phyloP scores from a whole-genome alignment of 1,140 invertebrate species.

The Nixonia krombeini region DNA sequence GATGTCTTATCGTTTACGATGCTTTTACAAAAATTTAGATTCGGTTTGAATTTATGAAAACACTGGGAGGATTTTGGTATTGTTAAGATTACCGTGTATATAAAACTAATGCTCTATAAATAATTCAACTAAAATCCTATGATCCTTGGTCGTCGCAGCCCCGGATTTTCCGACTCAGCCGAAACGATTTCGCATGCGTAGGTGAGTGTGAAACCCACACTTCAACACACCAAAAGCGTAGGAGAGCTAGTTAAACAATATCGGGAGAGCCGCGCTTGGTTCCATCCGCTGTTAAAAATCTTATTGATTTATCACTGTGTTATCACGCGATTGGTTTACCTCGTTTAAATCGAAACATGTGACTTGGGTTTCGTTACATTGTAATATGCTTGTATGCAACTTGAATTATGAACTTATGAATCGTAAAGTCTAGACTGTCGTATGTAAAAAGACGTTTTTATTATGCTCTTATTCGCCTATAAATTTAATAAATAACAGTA shows the following conservation, averaged over 20 bases:
- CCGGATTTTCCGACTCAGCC: too few relatives aligned
- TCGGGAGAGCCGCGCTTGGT: too few relatives aligned
- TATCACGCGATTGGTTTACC: background rate
- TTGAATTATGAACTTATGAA: constrained; percentile 7
- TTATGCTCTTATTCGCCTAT: constrained; percentile 32
- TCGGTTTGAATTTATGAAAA: too few relatives aligned
- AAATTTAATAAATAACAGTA: constrained; percentile 30
- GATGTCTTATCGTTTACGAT: too few relatives aligned
- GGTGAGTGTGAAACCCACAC: constrained; percentile 14
- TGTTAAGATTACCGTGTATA: too few relatives aligned
- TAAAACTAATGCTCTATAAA: too few relatives aligned
- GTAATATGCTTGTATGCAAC: background rate
- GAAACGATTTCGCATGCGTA: constrained; percentile 2
- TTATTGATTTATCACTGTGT: constrained; percentile 2
- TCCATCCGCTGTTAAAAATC: too few relatives aligned
- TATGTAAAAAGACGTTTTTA: constrained; percentile 14
- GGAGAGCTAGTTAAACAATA: too few relatives aligned
- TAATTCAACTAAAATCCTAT: constrained; percentile 60
- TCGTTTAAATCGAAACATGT: constrained; percentile 11
- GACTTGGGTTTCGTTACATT: constrained; percentile 6
- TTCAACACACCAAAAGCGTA: background rate
- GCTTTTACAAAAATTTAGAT: too few relatives aligned
- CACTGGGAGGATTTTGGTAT: too few relatives aligned
- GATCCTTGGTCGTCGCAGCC: too few relatives aligned
- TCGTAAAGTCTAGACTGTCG: constrained; percentile 15